Conservation (phyloP, 2,888 invertebrate genomes). For the Lordiphosa andalusiaca region DNA sequence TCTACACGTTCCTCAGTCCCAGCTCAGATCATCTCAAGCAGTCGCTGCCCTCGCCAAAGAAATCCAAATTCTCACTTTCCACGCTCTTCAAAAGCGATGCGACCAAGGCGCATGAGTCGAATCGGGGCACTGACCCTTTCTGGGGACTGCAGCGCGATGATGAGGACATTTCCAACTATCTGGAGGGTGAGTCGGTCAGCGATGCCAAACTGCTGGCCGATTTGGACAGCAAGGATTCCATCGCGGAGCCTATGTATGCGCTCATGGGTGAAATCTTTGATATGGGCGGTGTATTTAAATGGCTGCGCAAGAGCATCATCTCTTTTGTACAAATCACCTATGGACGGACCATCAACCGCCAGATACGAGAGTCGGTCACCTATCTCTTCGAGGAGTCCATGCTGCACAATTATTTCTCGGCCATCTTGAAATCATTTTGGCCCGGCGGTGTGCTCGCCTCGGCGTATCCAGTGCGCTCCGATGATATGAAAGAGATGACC, state of each 20-base stretch:
- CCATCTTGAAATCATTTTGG: conserved; percentile 93
- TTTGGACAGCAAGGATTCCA: conserved; percentile 88
- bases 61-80: conserved; percentile 91
- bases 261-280: conserved; percentile 94
- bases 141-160: conserved; percentile 86
- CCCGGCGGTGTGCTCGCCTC: conserved; percentile 88
- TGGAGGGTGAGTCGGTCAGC: conserved; percentile 84
- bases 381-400: conserved; percentile 95
- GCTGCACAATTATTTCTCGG: conserved; percentile 92
- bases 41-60: conserved; percentile 88
- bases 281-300: conserved; percentile 92
- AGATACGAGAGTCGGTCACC: conserved; percentile 91
- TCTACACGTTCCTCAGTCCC: conserved; percentile 95
- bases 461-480: conserved; percentile 81
- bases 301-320: conserved; percentile 92
- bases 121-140: conserved; percentile 80
- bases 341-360: conserved; percentile 94
- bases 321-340: conserved; percentile 95
- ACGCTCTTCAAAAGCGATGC: conserved; percentile 91
- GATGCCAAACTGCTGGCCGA: conserved; percentile 80
- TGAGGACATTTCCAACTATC: conserved; percentile 89
- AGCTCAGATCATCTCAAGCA: conserved; percentile 94
- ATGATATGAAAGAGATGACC: conserved; percentile 86
- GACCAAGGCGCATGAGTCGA: conserved; percentile 81
- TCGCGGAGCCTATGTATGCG: conserved; percentile 94